Conservation (phyloP, 2,888 invertebrate genomes). For the Sarcophaga subvicina region DNA sequence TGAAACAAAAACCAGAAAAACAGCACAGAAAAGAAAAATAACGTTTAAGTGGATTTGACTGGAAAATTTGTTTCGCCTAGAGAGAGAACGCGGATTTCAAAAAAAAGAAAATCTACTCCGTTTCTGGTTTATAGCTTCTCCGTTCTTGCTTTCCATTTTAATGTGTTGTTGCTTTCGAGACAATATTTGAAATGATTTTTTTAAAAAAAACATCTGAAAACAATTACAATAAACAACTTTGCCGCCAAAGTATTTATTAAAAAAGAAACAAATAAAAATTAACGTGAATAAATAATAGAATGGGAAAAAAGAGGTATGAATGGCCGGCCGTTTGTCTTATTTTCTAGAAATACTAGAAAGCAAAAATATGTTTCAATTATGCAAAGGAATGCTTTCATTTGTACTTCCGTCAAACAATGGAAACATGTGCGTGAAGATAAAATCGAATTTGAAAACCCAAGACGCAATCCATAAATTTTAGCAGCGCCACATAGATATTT, state of each 20-base stretch:
- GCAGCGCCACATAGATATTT: too few species aligned
- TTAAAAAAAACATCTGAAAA: neutral
- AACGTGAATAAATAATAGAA: conserved; percentile 1
- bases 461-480: too few species aligned
- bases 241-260: conserved; percentile 41
- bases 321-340: too few species aligned
- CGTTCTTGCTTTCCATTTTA: neutral
- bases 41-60: neutral
- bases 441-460: too few species aligned
- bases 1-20: neutral
- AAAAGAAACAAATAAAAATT: conserved; percentile 48
- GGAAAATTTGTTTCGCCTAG: neutral
- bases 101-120: too few species aligned
- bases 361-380: neutral
- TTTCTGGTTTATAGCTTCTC: too few species aligned
- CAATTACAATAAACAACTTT: conserved; percentile 34
- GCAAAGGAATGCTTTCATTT: too few species aligned
- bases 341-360: neutral
- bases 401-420: too few species aligned
- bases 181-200: neutral
- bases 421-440: too few species aligned
- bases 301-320: neutral
- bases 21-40: neutral
- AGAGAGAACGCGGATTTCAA: neutral
- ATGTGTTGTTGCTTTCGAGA: neutral